Evolutionary conservation across 2,113 vertebrate species (phyloP), one percentile per base, ranked within the genome.

Genomic region (Oreochromis tanganicae): DNA sequence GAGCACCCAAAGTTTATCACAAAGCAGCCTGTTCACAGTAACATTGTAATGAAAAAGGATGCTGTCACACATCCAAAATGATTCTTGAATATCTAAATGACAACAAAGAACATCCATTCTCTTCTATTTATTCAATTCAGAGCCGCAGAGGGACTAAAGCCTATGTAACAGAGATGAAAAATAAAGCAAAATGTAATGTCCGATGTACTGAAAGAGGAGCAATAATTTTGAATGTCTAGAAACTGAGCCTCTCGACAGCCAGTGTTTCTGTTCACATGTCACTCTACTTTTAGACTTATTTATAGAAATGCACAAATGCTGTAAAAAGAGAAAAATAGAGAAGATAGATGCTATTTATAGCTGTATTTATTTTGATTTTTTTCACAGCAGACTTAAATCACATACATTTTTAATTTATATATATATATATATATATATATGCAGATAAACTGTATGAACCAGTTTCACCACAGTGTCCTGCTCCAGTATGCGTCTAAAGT

Each of bases 361-460:
- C 46, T 17, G 46, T 17, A 17, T 17, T 48, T 48, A 7, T 48
- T 48, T 48, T 0, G 46, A 48, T 50, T 50, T 19, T 50, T 8
- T 50, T 50, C 48, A 50, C 16, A 50, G 48, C 48, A 50, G 16
- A 50, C 46, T 48, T 48, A 8, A 41, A 41, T 41, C 38, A 12
- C 46, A 48, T 17, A 17, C 46, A 48, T 48, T 48, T 48, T 7
- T 3, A 48, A 16, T 48, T 48, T 48, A 48, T 3, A 46, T 0
- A 41, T 9, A 9, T 0, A 41, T 0, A 43, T 3, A 43, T 2
- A 14, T 2, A 46, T 5, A 43, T 4, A 27, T 27, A 27, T 27
- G 27, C 27, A 27, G 27, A 27, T 27, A 27, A 27, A 27, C 27
- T 27, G 27, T 27, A 27, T 27, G 3, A 27, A 27, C 27, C 27